Evolutionary conservation across 1,140 invertebrate species (phyloP), one percentile per base, ranked within the genome.

Genomic region (Venustaconcha ellipsiformis): DNA sequence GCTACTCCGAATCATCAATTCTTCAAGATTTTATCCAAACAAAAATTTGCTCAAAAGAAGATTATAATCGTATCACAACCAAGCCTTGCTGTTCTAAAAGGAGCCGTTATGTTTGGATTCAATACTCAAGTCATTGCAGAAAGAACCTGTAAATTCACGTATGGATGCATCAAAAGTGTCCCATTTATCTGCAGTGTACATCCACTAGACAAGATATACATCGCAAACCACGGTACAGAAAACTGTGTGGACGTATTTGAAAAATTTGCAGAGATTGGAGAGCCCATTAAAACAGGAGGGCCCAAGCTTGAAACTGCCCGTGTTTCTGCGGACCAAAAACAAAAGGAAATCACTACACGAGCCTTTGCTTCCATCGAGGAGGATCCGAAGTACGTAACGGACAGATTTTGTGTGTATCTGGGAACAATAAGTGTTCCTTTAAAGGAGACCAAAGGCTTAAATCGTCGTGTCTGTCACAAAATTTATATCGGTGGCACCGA

Each of bases 61-160:
- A 20, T 76, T 20, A 60, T 76, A 6, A 60, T 76, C 8, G 68
- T 68, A 59, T 20, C 18, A 30, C 57, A 76, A 14, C 20, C 74
- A 14, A 69, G 74, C 20, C 69, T 76, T 26, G 67, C 74, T 17
- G 74, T 76, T 5, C 57, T 76, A 14, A 71, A 76, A 23, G 74
- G 74, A 57, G 68, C 68, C 17, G 74, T 76, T 14, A 76, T 76
- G 17, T 66, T 57, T 59, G 74, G 74, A 20, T 69, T 70, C 26
- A 23, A 30, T 18, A 60, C 67, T 1, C 37, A 26, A n/a, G 26
- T 26, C n/a, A 67, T 76, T 6, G 30, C 57, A n/a, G 30, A 68
- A 58, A 26, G 76, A 15, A 30, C 20, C 6, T 64, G 55, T 4
- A 56, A 56, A 48, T 72, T 55, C 13, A 78, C 76, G 15, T 78